Evolutionary conservation across 2,113 vertebrate species (phyloP), one percentile per base, ranked within the genome.

Genomic region (Oceanodroma tethys): DNA sequence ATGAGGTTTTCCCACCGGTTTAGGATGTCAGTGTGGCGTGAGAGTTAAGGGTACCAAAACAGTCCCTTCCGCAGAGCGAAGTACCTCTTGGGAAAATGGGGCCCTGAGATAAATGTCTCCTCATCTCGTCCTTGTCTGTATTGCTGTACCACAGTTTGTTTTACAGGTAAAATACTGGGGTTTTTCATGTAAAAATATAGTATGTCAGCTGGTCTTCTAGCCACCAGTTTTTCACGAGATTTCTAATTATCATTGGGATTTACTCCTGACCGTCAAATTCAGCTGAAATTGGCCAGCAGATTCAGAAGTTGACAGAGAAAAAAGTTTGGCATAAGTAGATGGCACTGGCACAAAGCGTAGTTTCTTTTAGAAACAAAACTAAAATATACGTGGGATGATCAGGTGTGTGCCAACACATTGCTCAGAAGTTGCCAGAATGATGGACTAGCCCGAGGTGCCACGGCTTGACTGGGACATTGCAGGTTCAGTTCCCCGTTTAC

Each of bases 401-500:
- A 5, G 50, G 36, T 45, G n/a, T 30, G 58, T 58, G 74, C 60
- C 36, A 4, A 7, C 36, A 23, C 16, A 3, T 27, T 14, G 52
- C 67, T 78, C 0, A 1, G 62, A 30, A 85, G 45, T 0, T 75
- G 76, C 76, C 34, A 17, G 74, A 48, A 19, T 2, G 16, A 45
- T 12, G n/a, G 62, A 26, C 13, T 22, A 16, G 62, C 81, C 40
- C 74, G 82, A 93, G 86, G 36, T 59, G 90, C 66, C 47, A 13
- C 0, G 0, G 52, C 42, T 76, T 32, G 23, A 6, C 17, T 11
- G 1, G 27, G 20, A 2, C 8, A 3, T 25, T 6, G 11, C 47
- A 15, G 52, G 26, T 26, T 86, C 17, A 6, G 4, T 40, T 55
- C 62, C 78, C 2, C 3, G 16, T 18, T 47, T 32, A 1, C 16